These are phyloP conservation scores for Ormyrus nitidulus DNA, from an alignment of 2,888 invertebrate genomes.

Conservation along the genomic window DNA sequence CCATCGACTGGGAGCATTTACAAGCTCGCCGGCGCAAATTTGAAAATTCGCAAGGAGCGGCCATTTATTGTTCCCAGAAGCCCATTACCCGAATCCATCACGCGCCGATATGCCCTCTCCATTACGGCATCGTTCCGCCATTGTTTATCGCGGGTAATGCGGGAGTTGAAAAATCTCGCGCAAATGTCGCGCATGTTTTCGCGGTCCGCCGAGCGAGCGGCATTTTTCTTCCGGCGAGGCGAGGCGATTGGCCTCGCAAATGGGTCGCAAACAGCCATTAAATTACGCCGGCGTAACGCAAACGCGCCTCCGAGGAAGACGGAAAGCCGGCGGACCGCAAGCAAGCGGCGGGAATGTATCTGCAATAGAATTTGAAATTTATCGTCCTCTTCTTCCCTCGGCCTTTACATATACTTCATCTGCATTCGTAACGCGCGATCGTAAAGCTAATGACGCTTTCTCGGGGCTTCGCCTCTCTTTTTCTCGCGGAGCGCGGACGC, in stretches of 20 bases:
- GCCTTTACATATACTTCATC: slow-evolving; percentile 65
- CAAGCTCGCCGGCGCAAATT: slow-evolving; percentile 17
- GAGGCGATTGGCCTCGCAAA: slow-evolving; percentile 44
- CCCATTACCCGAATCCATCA: slow-evolving; percentile 2
- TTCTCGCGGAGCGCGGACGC: neutral
- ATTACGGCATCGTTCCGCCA: neutral
- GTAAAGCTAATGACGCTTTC: slow-evolving; percentile 67
- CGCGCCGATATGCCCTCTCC: neutral
- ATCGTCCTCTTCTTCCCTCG: slow-evolving; percentile 58
- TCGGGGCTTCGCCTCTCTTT: neutral
- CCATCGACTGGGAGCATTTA: neutral
- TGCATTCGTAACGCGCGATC: slow-evolving; percentile 65
- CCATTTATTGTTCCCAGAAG: slow-evolving; percentile 1
- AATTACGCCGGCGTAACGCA: slow-evolving; percentile 58
- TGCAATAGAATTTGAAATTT: slow-evolving; percentile 70
- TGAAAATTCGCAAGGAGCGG: slow-evolving; percentile 3
- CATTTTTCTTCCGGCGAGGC: slow-evolving; percentile 28
- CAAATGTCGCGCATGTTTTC: slow-evolving; percentile 15
- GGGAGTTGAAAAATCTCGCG: slow-evolving; percentile 1
- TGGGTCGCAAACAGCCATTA: slow-evolving; percentile 65
- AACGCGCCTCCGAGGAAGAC: neutral
- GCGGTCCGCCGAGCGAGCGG: slow-evolving; percentile 19
- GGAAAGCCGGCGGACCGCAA: neutral
- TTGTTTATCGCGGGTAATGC: slow-evolving; percentile 15
- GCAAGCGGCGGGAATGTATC: slow-evolving; percentile 55